Conservation (phyloP, 2,888 invertebrate genomes). For the Acleris emargana region DNA sequence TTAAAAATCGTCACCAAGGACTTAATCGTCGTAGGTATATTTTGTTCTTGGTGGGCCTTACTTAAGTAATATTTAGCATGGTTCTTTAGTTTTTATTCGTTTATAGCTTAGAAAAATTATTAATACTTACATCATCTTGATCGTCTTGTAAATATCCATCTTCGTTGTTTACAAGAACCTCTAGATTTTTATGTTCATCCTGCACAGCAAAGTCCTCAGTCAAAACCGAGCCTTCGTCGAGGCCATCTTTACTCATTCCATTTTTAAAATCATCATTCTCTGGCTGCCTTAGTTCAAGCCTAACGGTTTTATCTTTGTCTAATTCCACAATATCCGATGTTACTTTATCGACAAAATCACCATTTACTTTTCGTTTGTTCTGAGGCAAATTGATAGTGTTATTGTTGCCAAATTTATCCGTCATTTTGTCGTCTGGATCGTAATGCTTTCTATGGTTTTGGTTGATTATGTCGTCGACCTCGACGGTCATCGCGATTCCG, state of each 20-base stretch:
- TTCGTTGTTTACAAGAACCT: slow-evolving; percentile 23
- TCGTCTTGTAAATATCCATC: slow-evolving; percentile 29
- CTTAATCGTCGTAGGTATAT: no score
- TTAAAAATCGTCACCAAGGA: no score
- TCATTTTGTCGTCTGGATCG: slow-evolving; percentile 46
- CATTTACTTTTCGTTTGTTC: slow-evolving; percentile 60
- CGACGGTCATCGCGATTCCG: slow-evolving; percentile 64
- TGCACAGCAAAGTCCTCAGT: slow-evolving; percentile 20
- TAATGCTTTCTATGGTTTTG: slow-evolving; percentile 65
- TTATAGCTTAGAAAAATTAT: no score
- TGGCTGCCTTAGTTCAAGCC: slow-evolving; percentile 63
- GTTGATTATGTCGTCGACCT: slow-evolving; percentile 68
- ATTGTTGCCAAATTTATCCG: slow-evolving; percentile 52
- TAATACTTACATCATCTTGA: slow-evolving; percentile 24
- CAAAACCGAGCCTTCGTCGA: slow-evolving; percentile 7
- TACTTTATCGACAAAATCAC: slow-evolving; percentile 44
- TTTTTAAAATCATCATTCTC: slow-evolving; percentile 40
- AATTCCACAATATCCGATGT: slow-evolving; percentile 64
- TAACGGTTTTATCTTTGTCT: slow-evolving; percentile 64
- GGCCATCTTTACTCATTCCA: slow-evolving; percentile 10
- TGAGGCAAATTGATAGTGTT: slow-evolving; percentile 54
- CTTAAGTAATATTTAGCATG: no score
- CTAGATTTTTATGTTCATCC: slow-evolving; percentile 27
- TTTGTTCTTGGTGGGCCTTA: no score
- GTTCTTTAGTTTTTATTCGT: no score